Percentiles rank a stretch among this genome's conserved stretches.
Conservation (phyloP, 2,797 vertebrate genomes). For the Acanthiza pusilla region DNA sequence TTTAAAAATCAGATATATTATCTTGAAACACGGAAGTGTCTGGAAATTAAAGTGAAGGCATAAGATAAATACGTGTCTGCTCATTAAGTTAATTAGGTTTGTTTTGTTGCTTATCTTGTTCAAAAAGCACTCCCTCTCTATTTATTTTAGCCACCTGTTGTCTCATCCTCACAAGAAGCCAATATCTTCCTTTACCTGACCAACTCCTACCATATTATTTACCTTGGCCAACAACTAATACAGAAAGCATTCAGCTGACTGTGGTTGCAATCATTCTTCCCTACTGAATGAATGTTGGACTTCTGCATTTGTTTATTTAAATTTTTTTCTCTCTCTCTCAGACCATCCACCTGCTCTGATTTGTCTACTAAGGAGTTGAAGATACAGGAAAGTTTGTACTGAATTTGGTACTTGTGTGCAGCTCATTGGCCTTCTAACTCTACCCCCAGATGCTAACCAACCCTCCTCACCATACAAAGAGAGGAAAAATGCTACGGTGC, state of each 20-base stretch:
- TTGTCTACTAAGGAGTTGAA: not conserved
- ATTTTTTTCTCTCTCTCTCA: not conserved
- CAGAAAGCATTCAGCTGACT: not conserved
- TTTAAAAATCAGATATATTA: slow-evolving; percentile 1
- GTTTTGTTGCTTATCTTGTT: slow-evolving; percentile 1
- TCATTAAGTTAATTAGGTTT: slow-evolving; percentile 45
- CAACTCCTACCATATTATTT: not conserved
- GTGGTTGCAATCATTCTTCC: not conserved
- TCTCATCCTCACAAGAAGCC: not conserved
- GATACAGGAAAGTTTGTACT: not conserved
- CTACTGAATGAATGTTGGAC: not conserved
- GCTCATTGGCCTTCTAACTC: not conserved
- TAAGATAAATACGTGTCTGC: not conserved
- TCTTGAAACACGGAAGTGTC: not conserved
- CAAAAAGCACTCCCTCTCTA: not conserved
- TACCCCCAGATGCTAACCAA: not conserved
- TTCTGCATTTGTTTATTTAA: not conserved
- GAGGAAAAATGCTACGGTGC: not conserved
- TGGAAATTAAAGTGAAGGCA: not conserved
- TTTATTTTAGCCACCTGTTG: slow-evolving; percentile 25
- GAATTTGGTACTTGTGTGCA: not conserved
- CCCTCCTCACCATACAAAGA: not conserved
- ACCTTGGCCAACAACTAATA: not conserved
- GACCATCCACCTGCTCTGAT: not conserved
- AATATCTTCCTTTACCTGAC: not conserved